Percentiles rank a stretch among this genome's conserved stretches.
phyloP scores from a whole-genome alignment of 2,113 vertebrate genomes.

The Rhagologus leucostigma region DNA sequence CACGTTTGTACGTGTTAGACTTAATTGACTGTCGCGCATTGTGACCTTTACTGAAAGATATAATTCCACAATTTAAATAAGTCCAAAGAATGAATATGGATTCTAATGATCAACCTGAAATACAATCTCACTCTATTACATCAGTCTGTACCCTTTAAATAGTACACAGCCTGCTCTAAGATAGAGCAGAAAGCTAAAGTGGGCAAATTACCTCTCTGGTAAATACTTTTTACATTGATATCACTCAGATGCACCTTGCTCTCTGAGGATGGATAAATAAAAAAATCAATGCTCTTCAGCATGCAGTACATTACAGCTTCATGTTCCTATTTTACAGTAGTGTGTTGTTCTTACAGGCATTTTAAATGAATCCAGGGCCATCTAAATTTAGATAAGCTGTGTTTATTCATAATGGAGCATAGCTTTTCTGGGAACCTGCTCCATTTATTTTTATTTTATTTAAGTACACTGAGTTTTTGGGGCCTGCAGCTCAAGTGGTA shows the following conservation, averaged over 20 bases:
- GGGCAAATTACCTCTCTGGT: background rate
- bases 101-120: constrained; percentile 6
- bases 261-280: background rate
- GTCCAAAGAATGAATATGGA: background rate
- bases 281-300: background rate
- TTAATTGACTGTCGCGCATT: background rate
- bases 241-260: constrained; percentile 4
- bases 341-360: constrained; percentile 19
- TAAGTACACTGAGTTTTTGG: constrained; percentile 9
- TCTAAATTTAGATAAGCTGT: constrained; percentile 58
- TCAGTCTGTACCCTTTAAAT: background rate
- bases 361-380: constrained; percentile 8
- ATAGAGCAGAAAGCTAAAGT: background rate
- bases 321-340: constrained; percentile 6
- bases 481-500: background rate
- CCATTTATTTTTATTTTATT: constrained; percentile 6
- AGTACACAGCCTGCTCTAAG: background rate
- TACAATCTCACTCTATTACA: background rate
- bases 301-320: constrained; percentile 4
- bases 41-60: background rate
- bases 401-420: constrained; percentile 14
- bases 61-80: background rate
- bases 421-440: background rate
- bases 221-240: background rate
- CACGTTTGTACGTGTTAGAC: background rate